Evolutionary conservation across 2,888 invertebrate genomes (phyloP), one percentile per base, ranked within the genome.

Genomic region (Actias luna): DNA sequence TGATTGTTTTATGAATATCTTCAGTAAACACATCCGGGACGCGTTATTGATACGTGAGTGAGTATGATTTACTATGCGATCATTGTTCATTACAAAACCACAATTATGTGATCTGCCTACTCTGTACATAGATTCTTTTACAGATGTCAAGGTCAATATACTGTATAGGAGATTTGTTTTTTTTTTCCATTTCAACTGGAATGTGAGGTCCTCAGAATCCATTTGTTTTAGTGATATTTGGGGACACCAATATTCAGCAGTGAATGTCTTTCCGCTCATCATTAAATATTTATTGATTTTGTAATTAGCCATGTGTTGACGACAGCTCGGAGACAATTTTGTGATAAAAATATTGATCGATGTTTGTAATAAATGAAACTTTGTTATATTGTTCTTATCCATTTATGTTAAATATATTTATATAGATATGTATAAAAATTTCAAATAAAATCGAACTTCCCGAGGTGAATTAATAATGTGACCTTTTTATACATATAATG

Each of bases 401-500:
- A n/a, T 42, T 52, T 52, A 52, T 25, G 46, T 2, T 55, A 55
- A 27, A 29, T 55, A 55, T 55, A 29, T 29, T 55, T 12, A 1
- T 29, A 4, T 55, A 55, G 5, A 29, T 55, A 55, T 16, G 27
- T 16, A 29, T 55, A 29, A 55, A 29, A 16, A 29, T 16, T 55
- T 55, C 58, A 42, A 62, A 33, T 42, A 35, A 39, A 58, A 62
- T 57, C 39, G 58, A 62, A 62, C 57, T 62, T 62, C 39, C 55
- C 35, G 22, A 14, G 18, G 72, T 77, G 73, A 74, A 75, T 76
- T 80, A 78, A 73, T 74, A 74, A 76, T 76, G 72, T 78, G 80
- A 85, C 85, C 87, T 86, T 84, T 83, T 77, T 85, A 83, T 84
- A 80, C 86, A 84, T 84, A 86, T 84, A 87, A 85, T 83, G 81